phyloP scores from a whole-genome alignment of 2,797 vertebrate species.

The Poeciliopsis paucimaculata region DNA sequence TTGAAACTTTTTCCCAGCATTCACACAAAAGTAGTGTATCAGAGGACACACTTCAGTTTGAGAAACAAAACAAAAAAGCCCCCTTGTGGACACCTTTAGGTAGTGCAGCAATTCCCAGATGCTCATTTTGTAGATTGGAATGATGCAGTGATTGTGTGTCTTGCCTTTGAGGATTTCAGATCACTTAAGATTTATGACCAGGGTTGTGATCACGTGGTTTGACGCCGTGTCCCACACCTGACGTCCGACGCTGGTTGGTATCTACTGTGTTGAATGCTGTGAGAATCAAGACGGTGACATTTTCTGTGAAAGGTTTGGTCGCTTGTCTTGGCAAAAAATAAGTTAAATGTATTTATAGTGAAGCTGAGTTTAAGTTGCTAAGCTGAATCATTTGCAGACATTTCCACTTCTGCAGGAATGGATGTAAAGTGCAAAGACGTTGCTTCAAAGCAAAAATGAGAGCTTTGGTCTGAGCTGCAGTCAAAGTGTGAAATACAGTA shows the following conservation, averaged over 20 bases:
- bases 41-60: too few species aligned
- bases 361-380: conserved; percentile 21
- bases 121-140: not conserved
- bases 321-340: conserved; percentile 18
- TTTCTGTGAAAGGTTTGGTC: not conserved
- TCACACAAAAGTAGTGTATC: too few species aligned
- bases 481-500: conserved; percentile 43
- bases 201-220: conserved; percentile 2
- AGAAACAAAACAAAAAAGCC: too few species aligned
- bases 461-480: conserved; percentile 40
- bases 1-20: too few species aligned
- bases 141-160: not conserved
- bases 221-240: not conserved
- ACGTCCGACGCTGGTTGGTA: conserved; percentile 4
- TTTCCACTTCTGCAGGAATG: conserved; percentile 24
- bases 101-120: not conserved
- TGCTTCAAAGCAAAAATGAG: conserved; percentile 4
- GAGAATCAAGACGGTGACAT: not conserved
- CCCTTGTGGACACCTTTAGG: not conserved
- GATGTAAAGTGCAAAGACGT: conserved; percentile 29
- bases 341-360: conserved; percentile 31
- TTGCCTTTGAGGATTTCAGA: not conserved
- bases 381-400: conserved; percentile 17
- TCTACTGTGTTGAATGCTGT: not conserved
- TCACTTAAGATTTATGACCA: not conserved